phyloP scores from a whole-genome alignment of 2,888 invertebrate genomes.

The Drosophila conformis region DNA sequence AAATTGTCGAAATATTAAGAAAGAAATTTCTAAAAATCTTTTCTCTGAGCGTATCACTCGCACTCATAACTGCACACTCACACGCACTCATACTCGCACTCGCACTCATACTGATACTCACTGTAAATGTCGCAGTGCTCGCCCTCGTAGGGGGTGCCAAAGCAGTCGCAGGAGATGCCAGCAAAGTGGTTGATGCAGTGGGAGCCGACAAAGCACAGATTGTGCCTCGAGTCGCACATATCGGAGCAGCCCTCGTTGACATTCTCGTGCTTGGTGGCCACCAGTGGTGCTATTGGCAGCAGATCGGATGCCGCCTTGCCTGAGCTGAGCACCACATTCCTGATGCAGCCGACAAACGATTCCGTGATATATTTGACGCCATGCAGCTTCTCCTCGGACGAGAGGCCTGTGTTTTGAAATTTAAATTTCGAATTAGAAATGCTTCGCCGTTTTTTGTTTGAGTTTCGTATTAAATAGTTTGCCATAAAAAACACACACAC shows the following conservation, averaged over 20 bases:
- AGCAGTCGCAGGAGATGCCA: slow-evolving; percentile 95
- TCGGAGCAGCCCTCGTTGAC: slow-evolving; percentile 95
- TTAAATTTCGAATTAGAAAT: slow-evolving; percentile 19
- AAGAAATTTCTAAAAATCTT: background rate
- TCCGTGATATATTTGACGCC: slow-evolving; percentile 97
- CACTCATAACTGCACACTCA: background rate
- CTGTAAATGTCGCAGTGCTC: slow-evolving; percentile 96
- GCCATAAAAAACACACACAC: slow-evolving; percentile 20
- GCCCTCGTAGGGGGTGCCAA: slow-evolving; percentile 96
- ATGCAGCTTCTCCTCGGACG: slow-evolving; percentile 94
- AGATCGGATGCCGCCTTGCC: slow-evolving; percentile 94
- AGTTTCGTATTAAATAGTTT: slow-evolving; percentile 43
- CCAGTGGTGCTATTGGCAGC: slow-evolving; percentile 91
- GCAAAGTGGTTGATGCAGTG: slow-evolving; percentile 97
- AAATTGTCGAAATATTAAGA: background rate
- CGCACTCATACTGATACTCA: slow-evolving; percentile 85
- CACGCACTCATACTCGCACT: background rate
- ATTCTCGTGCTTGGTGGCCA: slow-evolving; percentile 95
- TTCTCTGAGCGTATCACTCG: background rate
- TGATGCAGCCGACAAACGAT: slow-evolving; percentile 96
- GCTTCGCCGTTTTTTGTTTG: background rate
- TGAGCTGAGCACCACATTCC: slow-evolving; percentile 93
- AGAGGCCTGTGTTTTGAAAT: slow-evolving; percentile 87
- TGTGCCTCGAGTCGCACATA: slow-evolving; percentile 92
- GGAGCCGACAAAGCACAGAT: slow-evolving; percentile 94